Evolutionary conservation across 2,113 vertebrate species (phyloP).

Genomic region (Antechinus stuartii): DNA sequence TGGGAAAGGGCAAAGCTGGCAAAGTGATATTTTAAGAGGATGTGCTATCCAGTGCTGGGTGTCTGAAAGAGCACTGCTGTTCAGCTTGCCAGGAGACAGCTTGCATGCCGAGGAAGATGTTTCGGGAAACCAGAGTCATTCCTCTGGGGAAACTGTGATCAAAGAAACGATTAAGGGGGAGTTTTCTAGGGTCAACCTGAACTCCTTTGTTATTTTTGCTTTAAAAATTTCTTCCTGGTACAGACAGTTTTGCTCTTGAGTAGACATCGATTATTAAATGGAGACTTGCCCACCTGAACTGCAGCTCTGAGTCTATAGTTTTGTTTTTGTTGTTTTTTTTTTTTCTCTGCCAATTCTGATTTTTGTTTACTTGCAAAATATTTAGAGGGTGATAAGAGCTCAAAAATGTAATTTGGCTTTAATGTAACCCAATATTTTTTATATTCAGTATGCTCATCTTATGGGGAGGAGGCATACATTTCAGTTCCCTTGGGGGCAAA

Average conservation of each 20-base stretch:
- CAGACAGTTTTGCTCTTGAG: constrained; percentile 62
- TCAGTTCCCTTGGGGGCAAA: background rate
- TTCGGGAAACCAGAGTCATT: constrained; percentile 51
- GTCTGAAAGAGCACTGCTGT: constrained; percentile 43
- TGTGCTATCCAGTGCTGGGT: background rate
- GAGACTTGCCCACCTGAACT: constrained; percentile 58
- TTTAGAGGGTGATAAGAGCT: background rate
- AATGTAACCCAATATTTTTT: background rate
- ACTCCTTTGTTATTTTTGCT: constrained; percentile 77
- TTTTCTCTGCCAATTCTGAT: background rate
- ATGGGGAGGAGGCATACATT: background rate
- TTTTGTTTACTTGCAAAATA: background rate
- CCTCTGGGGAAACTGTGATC: constrained; percentile 80
- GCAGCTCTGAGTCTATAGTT: constrained; percentile 18
- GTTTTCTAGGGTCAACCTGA: constrained; percentile 76
- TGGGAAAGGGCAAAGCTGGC: constrained; percentile 52
- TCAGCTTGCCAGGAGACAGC: constrained; percentile 41
- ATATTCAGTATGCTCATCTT: background rate
- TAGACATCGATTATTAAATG: constrained; percentile 69
- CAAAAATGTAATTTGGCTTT: background rate
- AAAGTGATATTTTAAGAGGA: constrained; percentile 60
- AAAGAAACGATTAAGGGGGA: constrained; percentile 81
- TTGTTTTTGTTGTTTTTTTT: background rate
- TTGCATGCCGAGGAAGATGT: constrained; percentile 71
- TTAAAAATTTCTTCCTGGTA: constrained; percentile 72